phyloP scores from a whole-genome alignment of 1,140 invertebrate genomes.

The Cyrtorhinus lividipennis region DNA sequence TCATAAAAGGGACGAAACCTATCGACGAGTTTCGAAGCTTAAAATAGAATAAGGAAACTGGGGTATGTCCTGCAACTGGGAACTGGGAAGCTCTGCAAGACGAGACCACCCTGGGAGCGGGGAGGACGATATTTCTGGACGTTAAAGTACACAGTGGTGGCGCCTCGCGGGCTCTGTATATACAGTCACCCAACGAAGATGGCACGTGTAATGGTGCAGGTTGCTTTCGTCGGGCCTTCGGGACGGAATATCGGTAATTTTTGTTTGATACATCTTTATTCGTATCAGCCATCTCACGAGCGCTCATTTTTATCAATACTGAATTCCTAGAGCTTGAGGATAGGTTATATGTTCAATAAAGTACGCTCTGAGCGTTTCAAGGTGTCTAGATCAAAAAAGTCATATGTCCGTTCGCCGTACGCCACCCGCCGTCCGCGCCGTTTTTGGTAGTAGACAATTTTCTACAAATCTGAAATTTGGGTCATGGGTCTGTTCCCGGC shows the following conservation, averaged over 20 bases:
- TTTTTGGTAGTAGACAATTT: no score
- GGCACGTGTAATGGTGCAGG: slow-evolving; percentile 9
- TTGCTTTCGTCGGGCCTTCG: not conserved
- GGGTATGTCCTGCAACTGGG: not conserved
- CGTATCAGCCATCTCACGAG: no score
- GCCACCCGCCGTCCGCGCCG: no score
- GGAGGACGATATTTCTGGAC: slow-evolving; percentile 6
- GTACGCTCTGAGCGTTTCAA: no score
- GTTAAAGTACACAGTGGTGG: slow-evolving; percentile 6
- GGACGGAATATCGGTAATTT: not conserved
- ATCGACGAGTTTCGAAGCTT: not conserved
- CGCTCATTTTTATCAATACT: no score
- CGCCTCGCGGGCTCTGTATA: slow-evolving; percentile 7
- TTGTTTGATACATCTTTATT: no score
- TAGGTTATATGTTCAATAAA: no score
- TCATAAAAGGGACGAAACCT: not conserved
- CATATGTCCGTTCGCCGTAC: no score
- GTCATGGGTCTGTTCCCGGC: no score
- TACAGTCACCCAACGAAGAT: slow-evolving; percentile 2
- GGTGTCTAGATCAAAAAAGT: no score
- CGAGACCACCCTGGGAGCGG: not conserved
- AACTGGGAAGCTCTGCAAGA: not conserved
- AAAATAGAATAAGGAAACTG: slow-evolving; percentile 8
- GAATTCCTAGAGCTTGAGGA: no score
- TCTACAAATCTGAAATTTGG: no score